Evolutionary conservation across 53 echinoderm and acorn worm genomes (phyloP), one percentile per base, ranked within the genome.

Genomic region (Echinarachnius parma): DNA sequence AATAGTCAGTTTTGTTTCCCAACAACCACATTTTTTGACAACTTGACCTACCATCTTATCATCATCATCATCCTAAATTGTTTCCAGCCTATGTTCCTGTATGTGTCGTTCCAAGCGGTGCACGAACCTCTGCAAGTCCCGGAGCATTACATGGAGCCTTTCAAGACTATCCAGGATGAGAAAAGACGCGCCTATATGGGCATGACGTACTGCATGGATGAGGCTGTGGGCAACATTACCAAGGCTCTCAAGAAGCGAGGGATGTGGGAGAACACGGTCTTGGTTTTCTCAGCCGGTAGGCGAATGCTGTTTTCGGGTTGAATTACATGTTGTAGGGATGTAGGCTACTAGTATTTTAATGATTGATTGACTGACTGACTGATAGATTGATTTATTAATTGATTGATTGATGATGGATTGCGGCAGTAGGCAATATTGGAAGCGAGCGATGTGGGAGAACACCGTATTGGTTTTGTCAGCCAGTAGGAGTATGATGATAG

Each of bases 181-280:
- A 50, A 75, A 0, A 71, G 88, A 31, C 52, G 62, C 5, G 21
- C 39, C 5, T 83, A 69, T 23, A 79, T 79, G 0, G 88, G 64
- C 31, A 88, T 88, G 83, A 52, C 49, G 4, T 60, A 71, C 2
- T 88, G 88, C 45, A 79, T 88, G 88, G 88, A 88, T 31, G 88
- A 88, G 37, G 88, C 83, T 2, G 59, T 88, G 3, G 83, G 83
- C 4, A 88, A 83, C 15, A 59, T 88, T 53, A 83, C 88, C 33
- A 4, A 60, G 30, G 21, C 77, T 3, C 48, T 88, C 15, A 59
- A 83, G 53, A 61, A 67, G 10, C 28, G 36, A 3, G 88, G 80
- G 10, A 16, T 88, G 44, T 80, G 79, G 80, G 62, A 83, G 34
- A 75, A 83, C 31, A 83, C 83, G 0, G 60, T 88, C 1, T 23